These are phyloP conservation scores for Oxyscelio sp. DNA, from an alignment of 2,888 invertebrate species.

Conservation along the genomic window DNA sequence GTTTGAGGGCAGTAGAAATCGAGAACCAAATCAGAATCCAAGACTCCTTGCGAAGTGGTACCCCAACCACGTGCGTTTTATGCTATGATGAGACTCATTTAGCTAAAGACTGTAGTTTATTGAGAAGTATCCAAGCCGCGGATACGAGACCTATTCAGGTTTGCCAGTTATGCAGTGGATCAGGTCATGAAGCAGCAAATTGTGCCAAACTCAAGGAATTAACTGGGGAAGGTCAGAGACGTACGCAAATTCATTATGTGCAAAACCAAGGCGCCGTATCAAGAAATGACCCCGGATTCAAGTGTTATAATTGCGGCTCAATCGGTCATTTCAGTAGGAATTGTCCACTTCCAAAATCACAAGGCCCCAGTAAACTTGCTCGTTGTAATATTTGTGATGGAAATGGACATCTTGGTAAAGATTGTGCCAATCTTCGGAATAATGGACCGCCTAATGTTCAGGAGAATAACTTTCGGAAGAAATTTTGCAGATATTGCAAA, in stretches of 20 bases:
- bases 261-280: too few relatives aligned
- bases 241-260: too few relatives aligned
- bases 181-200: neutral
- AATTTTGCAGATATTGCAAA: neutral
- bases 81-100: neutral
- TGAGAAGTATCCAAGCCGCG: neutral
- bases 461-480: neutral
- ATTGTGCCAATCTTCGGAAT: neutral
- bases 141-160: neutral
- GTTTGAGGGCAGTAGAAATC: neutral
- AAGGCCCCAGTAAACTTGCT: neutral
- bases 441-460: too few relatives aligned
- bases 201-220: too few relatives aligned
- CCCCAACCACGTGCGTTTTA: neutral
- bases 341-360: neutral
- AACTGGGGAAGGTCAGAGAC: too few relatives aligned
- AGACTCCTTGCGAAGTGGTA: neutral
- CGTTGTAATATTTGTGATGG: neutral
- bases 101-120: neutral
- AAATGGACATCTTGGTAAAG: neutral
- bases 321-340: neutral
- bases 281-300: neutral
- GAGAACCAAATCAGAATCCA: neutral
- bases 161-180: neutral
- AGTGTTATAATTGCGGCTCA: neutral